Percentiles rank a stretch among this genome's conserved stretches.
Evolutionary conservation across 2,797 vertebrate species (phyloP).

Genomic region (Rhinella marina): DNA sequence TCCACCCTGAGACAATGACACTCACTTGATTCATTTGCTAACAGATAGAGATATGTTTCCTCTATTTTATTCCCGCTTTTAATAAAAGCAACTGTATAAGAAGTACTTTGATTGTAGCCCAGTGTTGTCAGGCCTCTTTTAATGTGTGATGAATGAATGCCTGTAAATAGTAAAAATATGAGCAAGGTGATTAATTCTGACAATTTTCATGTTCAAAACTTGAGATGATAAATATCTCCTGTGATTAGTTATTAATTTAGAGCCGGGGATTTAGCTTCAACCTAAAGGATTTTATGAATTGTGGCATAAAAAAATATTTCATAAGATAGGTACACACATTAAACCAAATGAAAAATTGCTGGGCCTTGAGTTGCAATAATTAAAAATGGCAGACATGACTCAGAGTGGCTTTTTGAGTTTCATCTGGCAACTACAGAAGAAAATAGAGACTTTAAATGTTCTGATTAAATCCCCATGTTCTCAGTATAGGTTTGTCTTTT

Average conservation of each 20-base stretch:
- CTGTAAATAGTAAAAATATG: conserved; percentile 77
- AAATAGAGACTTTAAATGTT: conserved; percentile 60
- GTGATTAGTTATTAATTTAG: conserved; percentile 86
- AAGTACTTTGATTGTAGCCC: conserved; percentile 66
- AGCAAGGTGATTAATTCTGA: conserved; percentile 85
- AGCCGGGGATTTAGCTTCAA: conserved; percentile 78
- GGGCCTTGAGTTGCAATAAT: conserved; percentile 70
- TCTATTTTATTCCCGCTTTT: conserved; percentile 62
- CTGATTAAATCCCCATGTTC: neutral
- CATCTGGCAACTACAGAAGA: conserved; percentile 65
- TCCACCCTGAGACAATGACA: conserved; percentile 24
- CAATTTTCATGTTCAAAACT: conserved; percentile 80
- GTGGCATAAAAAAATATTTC: conserved; percentile 72
- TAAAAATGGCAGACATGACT: conserved; percentile 72
- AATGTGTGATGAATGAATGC: conserved; percentile 77
- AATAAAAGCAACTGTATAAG: conserved; percentile 61
- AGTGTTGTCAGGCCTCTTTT: conserved; percentile 75
- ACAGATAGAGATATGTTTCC: conserved; percentile 35
- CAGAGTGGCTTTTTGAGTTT: conserved; percentile 64
- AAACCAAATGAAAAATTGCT: conserved; percentile 72
- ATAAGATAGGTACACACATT: conserved; percentile 67
- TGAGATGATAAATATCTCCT: conserved; percentile 84
- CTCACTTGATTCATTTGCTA: conserved; percentile 30
- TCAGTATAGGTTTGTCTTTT: neutral
- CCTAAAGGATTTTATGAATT: conserved; percentile 81